Base-by-base conservation (phyloP, 2,888 invertebrate species). In the Netelia virgata region DNA sequence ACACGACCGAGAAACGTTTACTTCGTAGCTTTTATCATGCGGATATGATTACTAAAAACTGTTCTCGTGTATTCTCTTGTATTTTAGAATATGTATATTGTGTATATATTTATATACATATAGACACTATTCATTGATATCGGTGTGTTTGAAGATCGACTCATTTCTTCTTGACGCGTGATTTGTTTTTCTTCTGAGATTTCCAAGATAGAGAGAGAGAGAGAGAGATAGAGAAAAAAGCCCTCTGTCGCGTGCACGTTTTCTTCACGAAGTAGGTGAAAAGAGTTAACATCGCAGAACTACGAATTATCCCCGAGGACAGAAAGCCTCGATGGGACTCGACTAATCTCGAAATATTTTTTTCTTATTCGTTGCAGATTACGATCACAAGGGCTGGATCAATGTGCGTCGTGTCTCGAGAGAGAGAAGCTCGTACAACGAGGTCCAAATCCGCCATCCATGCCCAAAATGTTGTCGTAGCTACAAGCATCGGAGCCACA, bases 401-500 rank as follows among this genome's bases (percentile, higher is more conserved):
- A 76, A 55, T 18, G 83, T 81, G 6, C 80, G 83, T 47, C 73
- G 74, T 6, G 68, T 70, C 23, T 76, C 85, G 3, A 70, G 70
- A 57, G 79, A 80, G 76, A 77, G 70, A 43, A 68, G 43, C 47
- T 36, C 79, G 55, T 83, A 69, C 75, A 41, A 23, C 55, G 75
- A 66, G 23, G 79, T 28, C 41, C 78, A 57, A 36, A 87, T 78
- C 69, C 90, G 92, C 14, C 93, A 94, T 82, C 94, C 94, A 16
- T 96, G 96, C 88, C 94, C 94, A 36, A 94, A 94, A 55, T 96
- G 96, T 88, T 94, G 93, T 87, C 95, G 95, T 89, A 95, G 94
- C 87, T 96, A 96, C 91, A 94, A 95, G 86, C 94, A 95, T 77
- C 95, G 95, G 86, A 95, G 95, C 11, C 95, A 96, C 88, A 93